Evolutionary conservation across 2,888 invertebrate species (phyloP), one percentile per base, ranked within the genome.

Genomic region (Chaetogeoica ovagalla): DNA sequence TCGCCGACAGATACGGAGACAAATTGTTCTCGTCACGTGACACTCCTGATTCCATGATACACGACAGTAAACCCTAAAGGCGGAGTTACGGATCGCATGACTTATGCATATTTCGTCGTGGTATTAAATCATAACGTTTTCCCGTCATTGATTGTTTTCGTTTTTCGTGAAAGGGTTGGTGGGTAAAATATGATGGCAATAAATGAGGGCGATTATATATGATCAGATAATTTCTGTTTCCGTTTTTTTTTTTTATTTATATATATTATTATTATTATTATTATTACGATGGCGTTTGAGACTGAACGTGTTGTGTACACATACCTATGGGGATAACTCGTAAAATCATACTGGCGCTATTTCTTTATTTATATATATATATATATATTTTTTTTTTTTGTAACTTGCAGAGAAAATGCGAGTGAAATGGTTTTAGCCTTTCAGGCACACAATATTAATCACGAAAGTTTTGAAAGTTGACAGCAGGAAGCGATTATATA

Each of bases 1-100:
- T 84, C 82, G 85, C 84, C 81, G 84, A 84, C 77, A 84, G 84
- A 84, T 82, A 84, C 83, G 84, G 83, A 83, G 84, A 82, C 55
- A 81, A 69, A 73, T 77, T 74, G 75, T 82, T 81, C 81, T 72
- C 76, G 69, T 81, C 81, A 81, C 81, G 81, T 81, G 81, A 81
- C 81, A 68, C 81, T 71, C 39, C 62, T 48, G 79, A 65, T 79
- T 79, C 79, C 79, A 79, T 79, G 79, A 71, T 63, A 63, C 71
- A 79, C 79, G 79, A 79, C 79, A 79, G 79, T 79, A 79, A 79
- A 79, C 71, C 65, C 71, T 79, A 62, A 30, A 63, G 79, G 79
- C 79, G 79, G 70, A 79, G 79, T 79, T 63, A 79, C 71, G 63
- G 79, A 79, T 79, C 17, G 79, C 79, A 79, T 79, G 79, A 79